Base-by-base conservation (phyloP, 1,140 invertebrate species). In the Cryptotermes secundus region DNA sequence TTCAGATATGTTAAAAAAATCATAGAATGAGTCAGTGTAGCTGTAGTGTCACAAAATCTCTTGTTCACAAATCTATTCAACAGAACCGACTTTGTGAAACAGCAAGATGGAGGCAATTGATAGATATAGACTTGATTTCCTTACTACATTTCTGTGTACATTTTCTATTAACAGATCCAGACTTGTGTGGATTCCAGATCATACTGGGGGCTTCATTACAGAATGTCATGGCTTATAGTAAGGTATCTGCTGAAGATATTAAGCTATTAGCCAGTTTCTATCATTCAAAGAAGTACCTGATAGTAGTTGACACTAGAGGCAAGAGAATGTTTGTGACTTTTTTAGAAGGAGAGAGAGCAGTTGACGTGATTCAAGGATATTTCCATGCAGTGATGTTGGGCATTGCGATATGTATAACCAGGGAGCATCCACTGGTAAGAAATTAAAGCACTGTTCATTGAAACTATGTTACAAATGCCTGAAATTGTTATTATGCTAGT, bases 141-240 rank as follows among this genome's bases (percentile, higher is more conserved):
- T 19, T 1, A 49, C 14, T 14, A n/a, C 26, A 16, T n/a, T 84
- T 87, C 88, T 83, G 86, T 90, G 35, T 72, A 79, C 84, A 10
- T 45, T 82, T 81, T 86, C 72, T 86, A 53, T 87, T 81, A 87
- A 86, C 86, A 93, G 92, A 89, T 81, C 87, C 87, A 87, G 85
- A 88, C 49, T 86, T 92, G 31, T 92, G 91, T 87, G 91, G 91
- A 34, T 92, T 91, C 86, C 82, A 90, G 36, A 91, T 93, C 82
- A 87, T 89, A 86, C 86, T 92, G 49, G 92, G 92, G 14, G 87
- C 88, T 26, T 92, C 93, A 0, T 89, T 94, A n/a, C 88, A 90
- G 86, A 87, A 88, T 80, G 86, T 91, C 12, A 85, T 92, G 24
- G 88, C 89, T 84, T 86, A 86, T 34, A 79, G 88, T 24, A 86